Evolutionary conservation across 1,140 invertebrate species (phyloP).

Genomic region (Orchestia grillus): DNA sequence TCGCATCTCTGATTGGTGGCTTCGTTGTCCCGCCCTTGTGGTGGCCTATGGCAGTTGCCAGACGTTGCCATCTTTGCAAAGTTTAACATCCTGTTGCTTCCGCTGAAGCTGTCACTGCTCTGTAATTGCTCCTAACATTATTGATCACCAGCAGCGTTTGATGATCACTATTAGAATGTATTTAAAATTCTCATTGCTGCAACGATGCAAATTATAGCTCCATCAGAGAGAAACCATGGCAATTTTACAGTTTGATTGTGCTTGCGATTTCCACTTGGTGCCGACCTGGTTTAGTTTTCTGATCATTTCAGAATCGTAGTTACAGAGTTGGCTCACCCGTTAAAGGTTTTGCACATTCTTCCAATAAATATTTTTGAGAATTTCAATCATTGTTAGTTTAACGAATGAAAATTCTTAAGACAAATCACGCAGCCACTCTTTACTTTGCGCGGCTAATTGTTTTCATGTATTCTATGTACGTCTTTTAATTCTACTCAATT

Average conservation of each 20-base stretch:
- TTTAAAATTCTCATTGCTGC: slow-evolving; percentile 15
- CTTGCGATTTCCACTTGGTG: not conserved
- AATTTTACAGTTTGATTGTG: slow-evolving; percentile 1
- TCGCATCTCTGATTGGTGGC: not conserved
- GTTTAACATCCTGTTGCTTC: not conserved
- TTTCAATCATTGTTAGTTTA: no score
- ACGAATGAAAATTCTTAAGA: no score
- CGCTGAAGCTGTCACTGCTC: slow-evolving; percentile 19
- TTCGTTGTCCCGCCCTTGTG: not conserved
- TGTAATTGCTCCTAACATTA: slow-evolving; percentile 50
- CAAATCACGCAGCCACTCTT: no score
- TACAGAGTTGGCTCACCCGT: not conserved
- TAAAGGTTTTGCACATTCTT: not conserved
- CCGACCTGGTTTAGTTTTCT: not conserved
- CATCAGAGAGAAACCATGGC: not conserved
- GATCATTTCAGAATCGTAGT: not conserved
- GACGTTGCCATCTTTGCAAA: not conserved
- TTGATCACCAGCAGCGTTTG: slow-evolving; percentile 28
- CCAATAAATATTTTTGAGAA: no score
- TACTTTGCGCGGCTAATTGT: no score
- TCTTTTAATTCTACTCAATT: no score
- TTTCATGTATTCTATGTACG: no score
- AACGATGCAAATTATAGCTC: slow-evolving; percentile 15
- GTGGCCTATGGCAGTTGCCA: slow-evolving; percentile 21
- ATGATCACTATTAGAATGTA: slow-evolving; percentile 47